These are phyloP conservation scores for Leptinotarsa tumamoca DNA, from an alignment of 2,888 invertebrate genomes.

Conservation along the genomic window DNA sequence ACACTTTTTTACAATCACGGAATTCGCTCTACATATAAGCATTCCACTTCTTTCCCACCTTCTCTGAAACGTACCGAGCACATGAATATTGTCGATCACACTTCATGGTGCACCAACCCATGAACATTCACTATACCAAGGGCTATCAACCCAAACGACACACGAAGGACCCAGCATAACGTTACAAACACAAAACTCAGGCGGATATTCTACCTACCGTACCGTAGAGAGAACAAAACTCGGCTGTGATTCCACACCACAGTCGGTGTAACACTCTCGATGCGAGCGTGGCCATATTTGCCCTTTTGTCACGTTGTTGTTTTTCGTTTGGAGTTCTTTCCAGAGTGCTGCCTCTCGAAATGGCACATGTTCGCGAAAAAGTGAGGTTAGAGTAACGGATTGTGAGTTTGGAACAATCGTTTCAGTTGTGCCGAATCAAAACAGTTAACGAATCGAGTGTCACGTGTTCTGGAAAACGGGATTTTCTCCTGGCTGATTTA, in stretches of 20 bases:
- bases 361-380: constrained; percentile 8
- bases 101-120: constrained; percentile 29
- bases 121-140: constrained; percentile 34
- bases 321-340: not conserved
- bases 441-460: not conserved
- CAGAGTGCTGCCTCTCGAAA: not conserved
- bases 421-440: not conserved
- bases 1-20: not conserved
- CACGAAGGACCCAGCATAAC: constrained; percentile 30
- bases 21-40: not conserved
- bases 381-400: constrained; percentile 10
- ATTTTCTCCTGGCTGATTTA: not conserved
- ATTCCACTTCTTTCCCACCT: constrained; percentile 8
- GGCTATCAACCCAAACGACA: constrained; percentile 31
- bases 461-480: constrained; percentile 3
- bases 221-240: constrained; percentile 26
- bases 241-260: constrained; percentile 20
- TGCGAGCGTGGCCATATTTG: constrained; percentile 19
- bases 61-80: constrained; percentile 19
- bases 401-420: not conserved
- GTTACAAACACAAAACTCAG: constrained; percentile 21
- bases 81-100: not conserved
- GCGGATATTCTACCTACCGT: not conserved
- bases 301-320: constrained; percentile 26
- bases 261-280: constrained; percentile 13